phyloP scores from a whole-genome alignment of 2,888 invertebrate genomes.

The Thereva unica region DNA sequence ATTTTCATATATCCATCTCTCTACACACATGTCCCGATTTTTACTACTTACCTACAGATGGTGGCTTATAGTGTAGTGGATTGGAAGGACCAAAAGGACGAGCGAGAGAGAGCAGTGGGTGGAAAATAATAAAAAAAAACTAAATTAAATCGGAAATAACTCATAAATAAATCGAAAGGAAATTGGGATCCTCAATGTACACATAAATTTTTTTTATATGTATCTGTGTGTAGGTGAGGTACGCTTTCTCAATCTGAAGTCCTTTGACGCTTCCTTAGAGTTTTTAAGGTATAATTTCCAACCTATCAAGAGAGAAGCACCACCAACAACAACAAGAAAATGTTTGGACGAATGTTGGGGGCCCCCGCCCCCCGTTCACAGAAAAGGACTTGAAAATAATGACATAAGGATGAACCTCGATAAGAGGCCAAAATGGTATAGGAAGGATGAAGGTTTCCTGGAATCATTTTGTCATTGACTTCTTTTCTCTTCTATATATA shows the following conservation, averaged over 20 bases:
- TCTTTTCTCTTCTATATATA: no score
- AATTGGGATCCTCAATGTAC: conserved; percentile 44
- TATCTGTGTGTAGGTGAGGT: not conserved
- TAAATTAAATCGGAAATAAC: conserved; percentile 48
- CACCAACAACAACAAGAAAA: no score
- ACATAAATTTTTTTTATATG: conserved; percentile 33
- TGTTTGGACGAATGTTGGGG: no score
- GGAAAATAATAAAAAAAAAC: conserved; percentile 41
- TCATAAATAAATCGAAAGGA: conserved; percentile 47
- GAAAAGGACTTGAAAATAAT: no score
- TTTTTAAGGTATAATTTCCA: no score
- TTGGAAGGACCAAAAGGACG: conserved; percentile 28
- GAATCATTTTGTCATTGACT: no score
- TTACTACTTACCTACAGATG: not conserved
- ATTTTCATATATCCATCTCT: conserved; percentile 3
- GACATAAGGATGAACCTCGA: no score
- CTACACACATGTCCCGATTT: not conserved
- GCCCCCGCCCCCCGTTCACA: no score
- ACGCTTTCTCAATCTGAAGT: not conserved
- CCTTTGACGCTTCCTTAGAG: no score
- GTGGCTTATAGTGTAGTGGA: conserved; percentile 7
- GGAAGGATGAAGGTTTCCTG: no score
- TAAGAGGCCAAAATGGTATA: no score
- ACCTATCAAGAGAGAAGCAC: no score
- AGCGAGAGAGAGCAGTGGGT: conserved; percentile 21